Evolutionary conservation across 2,797 vertebrate species (phyloP).

Genomic region (Neosalanx taihuensis): DNA sequence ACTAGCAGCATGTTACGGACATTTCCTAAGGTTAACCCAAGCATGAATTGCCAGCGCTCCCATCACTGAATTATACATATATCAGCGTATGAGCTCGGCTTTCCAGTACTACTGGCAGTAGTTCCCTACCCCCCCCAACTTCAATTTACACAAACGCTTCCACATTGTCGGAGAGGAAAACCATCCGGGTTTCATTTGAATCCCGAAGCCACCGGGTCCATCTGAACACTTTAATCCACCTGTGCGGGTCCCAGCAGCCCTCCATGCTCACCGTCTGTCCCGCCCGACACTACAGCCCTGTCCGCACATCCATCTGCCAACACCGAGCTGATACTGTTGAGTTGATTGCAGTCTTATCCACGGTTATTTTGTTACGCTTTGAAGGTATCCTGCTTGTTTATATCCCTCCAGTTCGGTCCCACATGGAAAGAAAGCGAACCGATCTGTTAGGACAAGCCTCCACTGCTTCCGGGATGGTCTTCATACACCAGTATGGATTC

Average conservation of each 20-base stretch:
- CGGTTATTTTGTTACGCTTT: constrained; percentile 17
- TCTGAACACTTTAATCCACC: constrained; percentile 32
- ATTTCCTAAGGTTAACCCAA: constrained; percentile 5
- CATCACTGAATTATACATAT: constrained; percentile 41
- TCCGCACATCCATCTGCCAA: constrained; percentile 57
- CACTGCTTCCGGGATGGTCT: constrained; percentile 57
- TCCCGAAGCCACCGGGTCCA: background rate
- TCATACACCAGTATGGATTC: background rate
- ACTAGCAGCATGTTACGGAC: constrained; percentile 15
- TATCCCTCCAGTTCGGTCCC: constrained; percentile 34
- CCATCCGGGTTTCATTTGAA: background rate
- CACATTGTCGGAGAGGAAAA: background rate
- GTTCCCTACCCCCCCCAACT: background rate
- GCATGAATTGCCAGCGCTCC: constrained; percentile 16
- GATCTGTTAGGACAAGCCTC: constrained; percentile 42
- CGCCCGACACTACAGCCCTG: constrained; percentile 60
- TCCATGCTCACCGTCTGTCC: constrained; percentile 71
- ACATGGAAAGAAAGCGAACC: constrained; percentile 47
- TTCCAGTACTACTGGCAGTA: background rate
- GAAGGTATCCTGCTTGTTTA: constrained; percentile 15
- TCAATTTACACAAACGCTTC: background rate
- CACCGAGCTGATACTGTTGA: constrained; percentile 1
- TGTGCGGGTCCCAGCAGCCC: constrained; percentile 38
- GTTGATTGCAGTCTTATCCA: constrained; percentile 12
- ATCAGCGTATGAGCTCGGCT: constrained; percentile 35